Evolutionary conservation across 2,113 vertebrate species (phyloP).

Genomic region (Tragelaphus buxtoni): DNA sequence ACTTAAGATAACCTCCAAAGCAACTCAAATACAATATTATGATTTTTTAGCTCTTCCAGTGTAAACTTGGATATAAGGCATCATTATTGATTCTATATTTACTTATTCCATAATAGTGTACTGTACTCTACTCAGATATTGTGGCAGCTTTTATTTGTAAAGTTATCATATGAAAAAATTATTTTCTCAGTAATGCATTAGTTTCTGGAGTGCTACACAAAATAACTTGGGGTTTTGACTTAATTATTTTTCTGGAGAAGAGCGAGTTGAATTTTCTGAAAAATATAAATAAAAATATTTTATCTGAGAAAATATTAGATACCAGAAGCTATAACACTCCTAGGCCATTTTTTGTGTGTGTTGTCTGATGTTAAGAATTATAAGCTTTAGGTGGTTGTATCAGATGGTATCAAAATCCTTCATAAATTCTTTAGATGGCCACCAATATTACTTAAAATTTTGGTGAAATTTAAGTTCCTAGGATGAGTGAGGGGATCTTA

Average conservation of each 20-base stretch:
- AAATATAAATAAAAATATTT: slow-evolving; percentile 18
- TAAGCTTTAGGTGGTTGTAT: background rate
- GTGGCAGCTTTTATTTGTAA: background rate
- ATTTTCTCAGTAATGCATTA: background rate
- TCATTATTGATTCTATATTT: background rate
- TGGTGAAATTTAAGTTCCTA: background rate
- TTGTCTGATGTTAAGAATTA: background rate
- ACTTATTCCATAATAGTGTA: background rate
- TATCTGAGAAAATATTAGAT: background rate
- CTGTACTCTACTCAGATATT: background rate
- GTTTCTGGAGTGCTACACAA: background rate
- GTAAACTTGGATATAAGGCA: background rate
- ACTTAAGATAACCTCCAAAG: background rate
- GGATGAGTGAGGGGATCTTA: background rate
- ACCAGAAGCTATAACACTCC: background rate
- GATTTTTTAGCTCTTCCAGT: background rate
- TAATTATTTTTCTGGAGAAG: slow-evolving; percentile 3
- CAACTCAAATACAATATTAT: background rate
- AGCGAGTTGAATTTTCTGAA: background rate
- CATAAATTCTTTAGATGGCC: background rate
- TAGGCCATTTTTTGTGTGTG: background rate
- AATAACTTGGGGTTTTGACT: background rate
- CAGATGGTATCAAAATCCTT: background rate
- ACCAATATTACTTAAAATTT: background rate
- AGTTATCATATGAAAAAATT: background rate